Percentiles rank a stretch among this genome's conserved stretches.
Conservation (phyloP, 2,797 vertebrate genomes). For the Lacerta viridis region DNA sequence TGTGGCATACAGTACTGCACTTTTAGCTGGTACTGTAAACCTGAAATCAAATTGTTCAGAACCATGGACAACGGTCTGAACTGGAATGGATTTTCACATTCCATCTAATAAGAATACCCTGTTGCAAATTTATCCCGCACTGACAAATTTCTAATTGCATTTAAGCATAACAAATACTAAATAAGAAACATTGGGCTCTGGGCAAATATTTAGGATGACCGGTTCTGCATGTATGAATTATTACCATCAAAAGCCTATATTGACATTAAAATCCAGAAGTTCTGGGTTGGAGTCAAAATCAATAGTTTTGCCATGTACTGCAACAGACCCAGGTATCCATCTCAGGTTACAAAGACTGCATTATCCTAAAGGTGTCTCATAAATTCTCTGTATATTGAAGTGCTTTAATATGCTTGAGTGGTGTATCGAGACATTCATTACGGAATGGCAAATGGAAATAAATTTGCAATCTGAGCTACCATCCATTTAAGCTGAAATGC, state of each 20-base stretch:
- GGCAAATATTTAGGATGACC: conserved; percentile 58
- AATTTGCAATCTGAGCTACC: background rate
- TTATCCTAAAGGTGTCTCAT: background rate
- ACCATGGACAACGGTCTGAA: background rate
- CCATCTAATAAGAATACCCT: background rate
- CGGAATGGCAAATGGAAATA: background rate
- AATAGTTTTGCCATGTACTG: background rate
- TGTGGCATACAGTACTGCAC: too few relatives aligned
- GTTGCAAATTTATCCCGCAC: background rate
- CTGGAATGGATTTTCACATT: background rate
- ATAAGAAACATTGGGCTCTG: conserved; percentile 20
- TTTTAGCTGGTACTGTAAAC: background rate
- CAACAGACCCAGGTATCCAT: background rate
- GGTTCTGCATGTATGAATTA: conserved; percentile 42
- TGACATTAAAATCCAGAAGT: background rate
- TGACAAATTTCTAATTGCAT: background rate
- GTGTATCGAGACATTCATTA: background rate
- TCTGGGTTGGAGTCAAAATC: background rate
- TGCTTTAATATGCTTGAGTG: background rate
- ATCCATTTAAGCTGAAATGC: background rate
- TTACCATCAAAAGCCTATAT: background rate
- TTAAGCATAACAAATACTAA: background rate
- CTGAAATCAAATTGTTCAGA: background rate
- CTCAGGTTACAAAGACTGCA: background rate
- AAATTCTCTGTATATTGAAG: conserved; percentile 3